phyloP scores from a whole-genome alignment of 2,797 vertebrate genomes.

The Cygnus olor region DNA sequence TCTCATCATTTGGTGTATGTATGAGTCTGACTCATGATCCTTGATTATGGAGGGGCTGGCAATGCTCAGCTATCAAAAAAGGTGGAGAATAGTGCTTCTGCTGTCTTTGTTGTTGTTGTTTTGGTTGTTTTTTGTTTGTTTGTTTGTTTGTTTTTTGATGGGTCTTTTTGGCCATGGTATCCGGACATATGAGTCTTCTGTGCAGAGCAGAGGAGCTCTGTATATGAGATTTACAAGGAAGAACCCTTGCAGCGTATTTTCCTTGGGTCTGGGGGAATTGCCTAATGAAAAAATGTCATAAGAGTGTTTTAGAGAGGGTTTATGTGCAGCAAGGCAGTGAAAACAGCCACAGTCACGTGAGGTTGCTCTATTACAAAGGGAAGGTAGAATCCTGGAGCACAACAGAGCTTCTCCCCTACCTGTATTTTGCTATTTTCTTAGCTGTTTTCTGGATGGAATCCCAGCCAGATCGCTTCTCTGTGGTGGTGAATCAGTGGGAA shows the following conservation, averaged over 20 bases:
- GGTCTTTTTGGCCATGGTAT: neutral
- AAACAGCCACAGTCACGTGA: rapidly evolving
- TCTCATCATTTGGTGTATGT: neutral
- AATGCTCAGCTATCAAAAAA: neutral
- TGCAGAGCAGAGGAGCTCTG: neutral
- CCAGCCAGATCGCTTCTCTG: conserved; percentile 1
- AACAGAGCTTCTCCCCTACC: neutral
- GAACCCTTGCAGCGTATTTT: neutral
- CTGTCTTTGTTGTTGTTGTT: neutral
- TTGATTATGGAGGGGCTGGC: neutral
- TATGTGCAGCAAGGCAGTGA: neutral
- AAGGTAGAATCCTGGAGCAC: neutral
- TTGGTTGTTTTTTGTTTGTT: no score
- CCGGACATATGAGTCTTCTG: neutral
- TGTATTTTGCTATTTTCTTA: conserved; percentile 27
- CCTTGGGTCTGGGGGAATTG: neutral
- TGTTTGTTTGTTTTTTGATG: no score
- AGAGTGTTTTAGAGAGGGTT: neutral
- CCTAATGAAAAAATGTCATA: neutral
- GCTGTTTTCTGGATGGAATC: conserved; percentile 15
- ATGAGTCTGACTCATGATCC: neutral
- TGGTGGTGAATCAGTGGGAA: conserved; percentile 31
- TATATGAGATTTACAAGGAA: neutral
- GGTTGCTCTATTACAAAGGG: neutral
- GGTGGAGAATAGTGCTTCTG: neutral